Conservation (phyloP, 2,113 vertebrate species). For the Phalacrocorax aristotelis region DNA sequence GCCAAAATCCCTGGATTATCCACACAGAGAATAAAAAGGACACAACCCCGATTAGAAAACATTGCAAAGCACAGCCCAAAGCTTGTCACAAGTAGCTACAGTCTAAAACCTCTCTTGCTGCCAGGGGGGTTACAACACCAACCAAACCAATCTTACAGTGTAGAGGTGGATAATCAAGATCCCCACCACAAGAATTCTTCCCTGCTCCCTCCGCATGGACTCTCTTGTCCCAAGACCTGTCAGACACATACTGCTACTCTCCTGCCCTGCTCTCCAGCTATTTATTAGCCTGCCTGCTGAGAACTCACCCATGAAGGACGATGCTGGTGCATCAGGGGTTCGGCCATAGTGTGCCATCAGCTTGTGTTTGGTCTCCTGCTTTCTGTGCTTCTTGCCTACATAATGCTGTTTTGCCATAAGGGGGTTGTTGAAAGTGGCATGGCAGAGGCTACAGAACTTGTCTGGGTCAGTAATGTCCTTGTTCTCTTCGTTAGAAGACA, state of each 20-base stretch:
- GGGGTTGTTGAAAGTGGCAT: conserved; percentile 95
- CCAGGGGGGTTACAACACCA: neutral
- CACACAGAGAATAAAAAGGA: neutral
- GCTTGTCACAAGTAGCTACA: neutral
- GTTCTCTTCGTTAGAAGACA: conserved; percentile 44
- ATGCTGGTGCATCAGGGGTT: conserved; percentile 69
- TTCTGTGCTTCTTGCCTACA: conserved; percentile 93
- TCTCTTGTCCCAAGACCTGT: neutral
- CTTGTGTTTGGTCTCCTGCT: conserved; percentile 92
- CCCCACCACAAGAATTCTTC: neutral
- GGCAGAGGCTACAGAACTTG: conserved; percentile 93
- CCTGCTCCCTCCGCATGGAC: neutral
- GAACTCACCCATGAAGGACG: conserved; percentile 73
- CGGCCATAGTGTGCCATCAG: conserved; percentile 93
- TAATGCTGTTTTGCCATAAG: conserved; percentile 97
- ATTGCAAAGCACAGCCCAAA: neutral
- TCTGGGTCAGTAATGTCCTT: conserved; percentile 80
- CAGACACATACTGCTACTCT: neutral
- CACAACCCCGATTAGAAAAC: neutral
- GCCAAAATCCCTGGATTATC: conserved; percentile 38
- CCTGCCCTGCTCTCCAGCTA: neutral
- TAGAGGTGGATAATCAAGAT: neutral
- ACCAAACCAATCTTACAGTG: neutral
- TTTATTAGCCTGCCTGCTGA: neutral
- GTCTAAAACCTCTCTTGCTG: neutral